Conservation (phyloP, 1,140 invertebrate species). For the Caenorhabditis tropicalis region DNA sequence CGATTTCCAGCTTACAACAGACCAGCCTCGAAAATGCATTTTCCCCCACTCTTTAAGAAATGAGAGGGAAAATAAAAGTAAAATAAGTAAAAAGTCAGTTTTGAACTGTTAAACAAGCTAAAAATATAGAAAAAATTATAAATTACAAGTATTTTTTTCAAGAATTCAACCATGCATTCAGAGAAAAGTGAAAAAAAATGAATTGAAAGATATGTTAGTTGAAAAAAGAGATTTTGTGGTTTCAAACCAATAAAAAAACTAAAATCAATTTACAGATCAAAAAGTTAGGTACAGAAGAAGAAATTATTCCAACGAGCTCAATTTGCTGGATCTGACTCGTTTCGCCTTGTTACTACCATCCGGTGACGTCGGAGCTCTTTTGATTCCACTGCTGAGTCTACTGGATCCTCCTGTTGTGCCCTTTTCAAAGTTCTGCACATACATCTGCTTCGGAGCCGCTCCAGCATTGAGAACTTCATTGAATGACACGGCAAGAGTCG, state of each 20-base stretch:
- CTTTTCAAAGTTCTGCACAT: conserved; percentile 23
- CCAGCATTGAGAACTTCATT: conserved; percentile 17
- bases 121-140: no score
- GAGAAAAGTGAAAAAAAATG: background rate
- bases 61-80: no score
- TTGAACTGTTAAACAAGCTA: background rate
- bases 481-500: background rate
- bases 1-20: no score
- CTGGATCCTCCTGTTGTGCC: background rate
- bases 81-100: no score
- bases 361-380: background rate
- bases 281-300: background rate
- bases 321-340: conserved; percentile 25
- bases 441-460: conserved; percentile 2
- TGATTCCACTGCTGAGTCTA: background rate
- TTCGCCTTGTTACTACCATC: background rate
- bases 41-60: no score
- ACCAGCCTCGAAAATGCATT: no score
- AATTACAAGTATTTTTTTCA: no score
- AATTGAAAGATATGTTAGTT: background rate
- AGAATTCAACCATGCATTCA: no score
- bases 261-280: background rate
- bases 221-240: background rate
- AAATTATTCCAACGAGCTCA: conserved; percentile 18
- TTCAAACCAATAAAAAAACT: background rate